Conservation (phyloP, 2,888 invertebrate genomes). For the Disparrhopalites patrizii region DNA sequence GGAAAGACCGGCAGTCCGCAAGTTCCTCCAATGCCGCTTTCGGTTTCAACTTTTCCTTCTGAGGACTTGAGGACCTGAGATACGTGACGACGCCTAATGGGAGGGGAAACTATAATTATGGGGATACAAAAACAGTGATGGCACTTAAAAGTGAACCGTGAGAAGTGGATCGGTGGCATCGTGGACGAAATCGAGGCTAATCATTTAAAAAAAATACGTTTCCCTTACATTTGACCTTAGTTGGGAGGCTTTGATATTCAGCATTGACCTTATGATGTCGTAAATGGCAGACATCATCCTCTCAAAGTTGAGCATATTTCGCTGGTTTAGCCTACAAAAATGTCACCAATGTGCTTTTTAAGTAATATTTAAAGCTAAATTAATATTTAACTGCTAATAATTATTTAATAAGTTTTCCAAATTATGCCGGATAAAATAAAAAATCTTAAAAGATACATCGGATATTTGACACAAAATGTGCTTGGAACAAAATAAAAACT, state of each 20-base stretch:
- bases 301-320: slow-evolving; percentile 35
- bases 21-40: too few relatives aligned
- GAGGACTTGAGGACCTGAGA: slow-evolving; percentile 5
- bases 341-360: too few relatives aligned
- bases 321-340: slow-evolving; percentile 32
- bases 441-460: too few relatives aligned
- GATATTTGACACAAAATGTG: too few relatives aligned
- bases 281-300: slow-evolving; percentile 37
- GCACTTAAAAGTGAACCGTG: too few relatives aligned
- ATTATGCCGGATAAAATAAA: too few relatives aligned
- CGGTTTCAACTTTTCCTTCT: background rate
- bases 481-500: background rate
- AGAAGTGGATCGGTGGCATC: too few relatives aligned
- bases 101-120: background rate
- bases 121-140: too few relatives aligned
- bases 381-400: background rate
- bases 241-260: slow-evolving; percentile 34
- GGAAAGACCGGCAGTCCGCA: too few relatives aligned
- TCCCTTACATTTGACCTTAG: slow-evolving; percentile 9
- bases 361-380: background rate
- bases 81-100: slow-evolving; percentile 11
- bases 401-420: too few relatives aligned
- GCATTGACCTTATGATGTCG: slow-evolving; percentile 35
- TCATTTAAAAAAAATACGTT: too few relatives aligned
- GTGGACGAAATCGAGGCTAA: too few relatives aligned